Evolutionary conservation across 2,888 invertebrate genomes (phyloP), one percentile per base, ranked within the genome.

Genomic region (Drosophila borborema): DNA sequence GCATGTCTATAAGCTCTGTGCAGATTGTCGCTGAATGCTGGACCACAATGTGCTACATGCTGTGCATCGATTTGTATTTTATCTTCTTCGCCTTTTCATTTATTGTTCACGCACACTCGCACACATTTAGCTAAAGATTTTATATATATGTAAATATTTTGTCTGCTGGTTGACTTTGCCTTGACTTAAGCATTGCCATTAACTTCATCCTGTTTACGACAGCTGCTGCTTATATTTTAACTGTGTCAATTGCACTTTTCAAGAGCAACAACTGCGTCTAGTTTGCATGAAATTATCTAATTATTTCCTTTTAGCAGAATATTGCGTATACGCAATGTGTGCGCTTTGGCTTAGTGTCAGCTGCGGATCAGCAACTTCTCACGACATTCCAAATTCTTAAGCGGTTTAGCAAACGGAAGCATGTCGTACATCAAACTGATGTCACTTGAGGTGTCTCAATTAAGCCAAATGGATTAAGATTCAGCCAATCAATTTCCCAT

Each of bases 201-300:
- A 79, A 81, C 69, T 71, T 83, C 84, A 88, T 88, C 85, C 85
- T 85, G 78, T 83, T 82, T 74, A 61, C 76, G 82, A 58, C 49
- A 41, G 69, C 46, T 56, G 53, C 64, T 48, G 41, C 41, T 58
- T 60, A 54, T 65, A 75, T 87, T 74, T 87, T 74, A 74, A 41
- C 80, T 80, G 89, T 87, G 86, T 89, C 90, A 89, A 86, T 89
- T 89, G 80, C 88, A 60, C 53, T 76, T 77, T 79, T 89, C 89
- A 86, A 86, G 86, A 82, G 72, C 88, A 89, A 68, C 76, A 73
- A 61, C 64, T 59, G 49, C 23, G 12, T 12, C 38, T 49, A 34
- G 69, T 61, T 63, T 49, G 55, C 38, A 38, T 23, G 59, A 65
- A 20, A 40, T 65, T 70, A 54, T 65, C 49, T 53, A 78, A 74